phyloP scores from a whole-genome alignment of 2,113 vertebrate species.

The Beaufortia kweichowensis region DNA sequence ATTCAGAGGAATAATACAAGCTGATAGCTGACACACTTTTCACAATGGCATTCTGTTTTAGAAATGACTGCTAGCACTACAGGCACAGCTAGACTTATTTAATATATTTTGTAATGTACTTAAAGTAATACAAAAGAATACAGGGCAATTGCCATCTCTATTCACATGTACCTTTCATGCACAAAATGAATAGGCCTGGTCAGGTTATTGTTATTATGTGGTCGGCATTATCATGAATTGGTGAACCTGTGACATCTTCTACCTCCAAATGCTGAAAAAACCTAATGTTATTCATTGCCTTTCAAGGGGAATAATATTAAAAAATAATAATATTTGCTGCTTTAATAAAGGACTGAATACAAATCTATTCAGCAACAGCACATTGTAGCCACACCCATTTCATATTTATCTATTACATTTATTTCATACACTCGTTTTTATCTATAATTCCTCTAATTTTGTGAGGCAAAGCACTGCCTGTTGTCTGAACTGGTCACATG shows the following conservation, averaged over 20 bases:
- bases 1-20: slow-evolving; percentile 26
- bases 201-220: not conserved
- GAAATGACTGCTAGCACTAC: not conserved
- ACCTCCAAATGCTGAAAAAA: too few relatives aligned
- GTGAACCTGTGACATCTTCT: not conserved
- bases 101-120: not conserved
- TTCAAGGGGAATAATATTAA: not conserved
- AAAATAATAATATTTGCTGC: not conserved
- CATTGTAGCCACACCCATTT: not conserved
- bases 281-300: not conserved
- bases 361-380: not conserved
- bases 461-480: not conserved
- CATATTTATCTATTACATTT: not conserved
- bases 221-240: not conserved
- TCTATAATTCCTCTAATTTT: not conserved
- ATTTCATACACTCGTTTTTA: not conserved
- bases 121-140: not conserved
- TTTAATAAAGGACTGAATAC: not conserved
- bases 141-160: not conserved
- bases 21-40: slow-evolving; percentile 29
- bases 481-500: slow-evolving; percentile 3
- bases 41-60: slow-evolving; percentile 18
- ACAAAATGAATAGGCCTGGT: not conserved
- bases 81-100: not conserved
- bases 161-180: not conserved